phyloP scores from a whole-genome alignment of 2,888 invertebrate species.

The Nephrotoma flavescens region DNA sequence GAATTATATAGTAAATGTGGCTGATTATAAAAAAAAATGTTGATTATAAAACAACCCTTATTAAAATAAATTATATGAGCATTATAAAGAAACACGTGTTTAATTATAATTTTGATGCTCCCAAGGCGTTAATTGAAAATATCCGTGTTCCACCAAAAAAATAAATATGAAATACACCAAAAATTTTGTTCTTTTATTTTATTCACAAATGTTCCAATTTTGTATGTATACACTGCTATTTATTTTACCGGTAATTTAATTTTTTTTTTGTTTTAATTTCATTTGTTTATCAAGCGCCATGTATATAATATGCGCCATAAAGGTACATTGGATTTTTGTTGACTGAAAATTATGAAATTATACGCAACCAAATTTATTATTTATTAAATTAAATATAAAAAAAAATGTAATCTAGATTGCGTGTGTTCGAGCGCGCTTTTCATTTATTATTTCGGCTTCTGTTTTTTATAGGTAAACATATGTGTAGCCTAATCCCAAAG shows the following conservation, averaged over 20 bases:
- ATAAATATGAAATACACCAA: not conserved
- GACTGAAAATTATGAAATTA: not conserved
- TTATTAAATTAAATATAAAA: not conserved
- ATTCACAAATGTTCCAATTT: not conserved
- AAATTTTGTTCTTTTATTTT: not conserved
- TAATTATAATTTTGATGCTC: not conserved
- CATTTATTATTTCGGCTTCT: not conserved
- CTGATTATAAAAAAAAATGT: not conserved
- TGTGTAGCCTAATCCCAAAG: not conserved
- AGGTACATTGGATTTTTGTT: not conserved
- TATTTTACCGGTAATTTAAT: not conserved
- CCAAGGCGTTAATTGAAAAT: not conserved
- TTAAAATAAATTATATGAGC: not conserved
- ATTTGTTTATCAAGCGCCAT: not conserved
- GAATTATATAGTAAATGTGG: not conserved
- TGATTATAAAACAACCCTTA: not conserved
- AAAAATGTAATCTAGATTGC: not conserved
- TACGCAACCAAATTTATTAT: not conserved
- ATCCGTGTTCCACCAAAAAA: not conserved
- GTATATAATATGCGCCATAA: not conserved
- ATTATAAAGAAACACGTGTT: not conserved
- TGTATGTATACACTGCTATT: not conserved
- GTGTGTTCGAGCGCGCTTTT: not conserved
- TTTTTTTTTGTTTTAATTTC: not conserved
- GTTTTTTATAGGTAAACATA: not conserved